Evolutionary conservation across 30 jellyfish, hydroid and myxozoan species (phyloP).

Genomic region (Mastigias papua): DNA sequence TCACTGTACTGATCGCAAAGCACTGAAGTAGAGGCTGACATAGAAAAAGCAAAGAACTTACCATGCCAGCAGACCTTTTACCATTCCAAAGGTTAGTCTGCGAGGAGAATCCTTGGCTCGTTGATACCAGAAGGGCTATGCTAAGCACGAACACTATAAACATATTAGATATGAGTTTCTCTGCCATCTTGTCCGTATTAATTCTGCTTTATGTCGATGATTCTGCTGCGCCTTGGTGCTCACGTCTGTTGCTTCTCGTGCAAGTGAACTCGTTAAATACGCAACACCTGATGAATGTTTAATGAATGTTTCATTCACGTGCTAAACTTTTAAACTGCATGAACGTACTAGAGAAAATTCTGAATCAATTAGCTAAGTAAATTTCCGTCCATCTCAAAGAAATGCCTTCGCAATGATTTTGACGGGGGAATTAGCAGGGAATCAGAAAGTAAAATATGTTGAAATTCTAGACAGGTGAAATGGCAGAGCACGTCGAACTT

Average conservation of each 20-base stretch:
- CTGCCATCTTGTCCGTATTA: conserved; percentile 17
- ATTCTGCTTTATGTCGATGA: not conserved
- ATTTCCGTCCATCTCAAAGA: conserved; percentile 43
- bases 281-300: conserved; percentile 10
- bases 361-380: conserved; percentile 45
- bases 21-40: too few relatives aligned
- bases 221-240: not conserved
- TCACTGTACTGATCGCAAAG: too few relatives aligned
- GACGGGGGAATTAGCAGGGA: conserved; percentile 3
- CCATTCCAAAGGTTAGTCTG: conserved; percentile 75
- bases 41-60: not conserved
- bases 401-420: conserved; percentile 1
- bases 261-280: conserved; percentile 20
- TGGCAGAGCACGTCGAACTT: not conserved
- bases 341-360: conserved; percentile 8
- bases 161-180: not conserved
- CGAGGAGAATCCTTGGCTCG: conserved; percentile 33
- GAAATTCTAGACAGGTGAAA: not conserved
- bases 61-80: conserved; percentile 35
- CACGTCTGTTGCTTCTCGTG: not conserved
- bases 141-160: conserved; percentile 13
- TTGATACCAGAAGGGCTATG: conserved; percentile 22
- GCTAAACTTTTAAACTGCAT: conserved; percentile 18
- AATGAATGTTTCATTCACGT: not conserved
- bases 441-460: not conserved